Evolutionary conservation across 2,113 vertebrate genomes (phyloP).

Genomic region (Leuciscus idus): DNA sequence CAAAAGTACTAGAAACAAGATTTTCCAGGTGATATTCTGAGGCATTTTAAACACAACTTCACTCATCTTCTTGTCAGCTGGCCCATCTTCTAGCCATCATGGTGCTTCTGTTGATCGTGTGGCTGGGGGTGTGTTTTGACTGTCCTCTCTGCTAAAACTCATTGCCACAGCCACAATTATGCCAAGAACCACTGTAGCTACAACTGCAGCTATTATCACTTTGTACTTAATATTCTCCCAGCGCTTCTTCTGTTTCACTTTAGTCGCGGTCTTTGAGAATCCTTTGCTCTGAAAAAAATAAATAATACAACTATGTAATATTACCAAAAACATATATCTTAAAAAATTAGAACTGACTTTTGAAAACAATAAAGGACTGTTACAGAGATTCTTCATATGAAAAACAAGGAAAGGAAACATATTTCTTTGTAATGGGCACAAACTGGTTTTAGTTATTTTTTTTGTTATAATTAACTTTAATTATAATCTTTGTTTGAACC

Average conservation of each 20-base stretch:
- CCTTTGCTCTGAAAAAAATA: slow-evolving; percentile 64
- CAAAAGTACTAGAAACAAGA: neutral
- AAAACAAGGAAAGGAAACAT: neutral
- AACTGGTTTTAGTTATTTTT: neutral
- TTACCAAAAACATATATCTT: slow-evolving; percentile 49
- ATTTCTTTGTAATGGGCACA: neutral
- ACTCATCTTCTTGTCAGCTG: neutral
- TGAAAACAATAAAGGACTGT: neutral
- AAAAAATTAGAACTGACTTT: neutral
- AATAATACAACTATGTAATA: neutral
- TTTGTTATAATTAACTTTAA: neutral
- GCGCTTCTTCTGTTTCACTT: slow-evolving; percentile 71
- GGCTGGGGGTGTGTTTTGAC: neutral
- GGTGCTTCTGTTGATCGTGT: neutral
- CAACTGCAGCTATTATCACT: slow-evolving; percentile 53
- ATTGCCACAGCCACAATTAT: slow-evolving; percentile 50
- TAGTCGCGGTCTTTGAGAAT: slow-evolving; percentile 69
- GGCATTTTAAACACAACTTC: neutral
- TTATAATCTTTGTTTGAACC: neutral
- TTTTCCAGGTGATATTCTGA: neutral
- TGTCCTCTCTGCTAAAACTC: neutral
- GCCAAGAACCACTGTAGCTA: slow-evolving; percentile 26
- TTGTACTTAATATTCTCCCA: slow-evolving; percentile 72
- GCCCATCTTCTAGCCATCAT: neutral
- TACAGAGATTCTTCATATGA: neutral